Conservation (phyloP, 2,888 invertebrate genomes). For the Brachyopa scutellaris region DNA sequence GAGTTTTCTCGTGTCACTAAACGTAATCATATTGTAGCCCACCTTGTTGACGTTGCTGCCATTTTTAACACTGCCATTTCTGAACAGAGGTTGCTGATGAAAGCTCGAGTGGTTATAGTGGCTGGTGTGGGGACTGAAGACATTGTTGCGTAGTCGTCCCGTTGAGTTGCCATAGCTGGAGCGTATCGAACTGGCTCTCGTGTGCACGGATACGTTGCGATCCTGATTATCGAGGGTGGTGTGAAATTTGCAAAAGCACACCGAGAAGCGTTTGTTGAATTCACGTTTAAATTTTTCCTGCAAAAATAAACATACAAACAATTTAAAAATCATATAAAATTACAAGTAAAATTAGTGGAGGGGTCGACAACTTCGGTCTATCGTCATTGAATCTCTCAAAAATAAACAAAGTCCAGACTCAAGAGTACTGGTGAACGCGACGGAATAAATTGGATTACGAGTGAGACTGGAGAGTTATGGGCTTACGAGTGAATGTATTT, state of each 20-base stretch:
- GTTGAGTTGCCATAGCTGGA: conserved; percentile 80
- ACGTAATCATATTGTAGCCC: conserved; percentile 62
- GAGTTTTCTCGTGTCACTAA: conserved; percentile 49
- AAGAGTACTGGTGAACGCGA: too few relatives aligned
- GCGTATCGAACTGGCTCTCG: conserved; percentile 80
- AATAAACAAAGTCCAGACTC: too few relatives aligned
- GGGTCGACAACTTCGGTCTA: too few relatives aligned
- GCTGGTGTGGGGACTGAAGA: conserved; percentile 73
- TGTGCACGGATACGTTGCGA: conserved; percentile 80
- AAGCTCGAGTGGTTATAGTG: conserved; percentile 43
- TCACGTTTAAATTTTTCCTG: conserved; percentile 92
- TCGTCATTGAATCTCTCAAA: too few relatives aligned
- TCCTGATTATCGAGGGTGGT: conserved; percentile 78
- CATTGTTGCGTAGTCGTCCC: conserved; percentile 78
- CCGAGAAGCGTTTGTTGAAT: conserved; percentile 87
- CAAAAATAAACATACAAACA: too few relatives aligned
- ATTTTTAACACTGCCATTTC: conserved; percentile 67
- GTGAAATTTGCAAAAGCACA: conserved; percentile 82
- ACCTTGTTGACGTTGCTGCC: conserved; percentile 54
- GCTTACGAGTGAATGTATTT: too few relatives aligned
- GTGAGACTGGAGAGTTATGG: too few relatives aligned
- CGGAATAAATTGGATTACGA: too few relatives aligned
- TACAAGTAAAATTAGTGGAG: too few relatives aligned
- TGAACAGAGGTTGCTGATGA: conserved; percentile 41
- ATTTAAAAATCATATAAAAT: too few relatives aligned